These are phyloP conservation scores for Centropyge bicolor DNA, from an alignment of 2,797 vertebrate genomes.

Conservation along the genomic window DNA sequence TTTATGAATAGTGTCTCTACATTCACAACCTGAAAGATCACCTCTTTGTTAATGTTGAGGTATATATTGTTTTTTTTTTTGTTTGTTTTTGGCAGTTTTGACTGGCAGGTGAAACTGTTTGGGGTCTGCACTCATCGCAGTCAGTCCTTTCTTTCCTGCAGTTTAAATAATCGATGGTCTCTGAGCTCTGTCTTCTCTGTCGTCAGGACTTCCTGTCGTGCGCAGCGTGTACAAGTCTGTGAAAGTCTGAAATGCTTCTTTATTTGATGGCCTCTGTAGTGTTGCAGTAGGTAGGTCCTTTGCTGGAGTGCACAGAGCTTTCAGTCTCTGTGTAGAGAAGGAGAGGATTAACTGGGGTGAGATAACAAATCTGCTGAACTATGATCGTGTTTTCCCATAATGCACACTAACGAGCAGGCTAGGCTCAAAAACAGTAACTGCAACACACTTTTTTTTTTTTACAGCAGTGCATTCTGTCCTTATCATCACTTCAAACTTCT, in stretches of 20 bases:
- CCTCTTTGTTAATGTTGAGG: too few species aligned
- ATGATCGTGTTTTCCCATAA: not conserved
- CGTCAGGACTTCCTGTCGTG: slow-evolving; percentile 1
- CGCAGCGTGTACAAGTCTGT: slow-evolving; percentile 77
- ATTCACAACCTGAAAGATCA: not conserved
- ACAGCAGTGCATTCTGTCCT: not conserved
- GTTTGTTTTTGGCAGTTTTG: not conserved
- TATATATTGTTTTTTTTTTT: not conserved
- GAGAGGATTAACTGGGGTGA: not conserved
- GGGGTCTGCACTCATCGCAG: not conserved
- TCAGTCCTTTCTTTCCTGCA: not conserved
- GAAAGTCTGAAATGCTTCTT: slow-evolving; percentile 80
- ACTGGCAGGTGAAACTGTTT: not conserved
- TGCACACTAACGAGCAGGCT: not conserved
- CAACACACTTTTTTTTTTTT: not conserved
- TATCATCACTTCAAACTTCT: not conserved
- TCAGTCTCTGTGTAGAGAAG: slow-evolving; percentile 76
- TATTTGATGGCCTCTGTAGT: slow-evolving; percentile 48
- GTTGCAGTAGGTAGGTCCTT: slow-evolving; percentile 66
- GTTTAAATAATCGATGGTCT: slow-evolving; percentile 30
- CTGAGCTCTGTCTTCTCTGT: slow-evolving; percentile 7
- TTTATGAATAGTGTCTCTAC: not conserved
- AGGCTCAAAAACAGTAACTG: not conserved
- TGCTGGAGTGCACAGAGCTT: slow-evolving; percentile 78
- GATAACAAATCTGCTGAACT: slow-evolving; percentile 10